Conservation (phyloP, 1,140 invertebrate genomes). For the Stegodyphus mimosarum region DNA sequence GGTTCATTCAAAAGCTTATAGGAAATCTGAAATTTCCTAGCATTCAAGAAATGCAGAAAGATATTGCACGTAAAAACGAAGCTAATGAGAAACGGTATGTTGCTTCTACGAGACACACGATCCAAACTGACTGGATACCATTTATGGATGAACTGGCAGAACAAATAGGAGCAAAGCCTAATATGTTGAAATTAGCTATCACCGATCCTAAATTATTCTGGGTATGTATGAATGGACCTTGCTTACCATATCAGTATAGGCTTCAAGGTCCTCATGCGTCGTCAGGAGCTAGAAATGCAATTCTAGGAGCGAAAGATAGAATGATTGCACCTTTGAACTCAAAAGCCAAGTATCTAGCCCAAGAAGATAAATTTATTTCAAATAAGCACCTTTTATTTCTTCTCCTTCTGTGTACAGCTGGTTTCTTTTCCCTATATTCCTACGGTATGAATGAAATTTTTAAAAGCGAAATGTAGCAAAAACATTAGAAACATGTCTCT, state of each 20-base stretch:
- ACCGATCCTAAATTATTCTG: conserved; percentile 67
- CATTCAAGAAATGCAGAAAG: conserved; percentile 58
- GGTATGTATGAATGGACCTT: conserved; percentile 67
- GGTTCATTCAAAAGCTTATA: conserved; percentile 64
- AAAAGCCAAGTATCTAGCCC: background rate
- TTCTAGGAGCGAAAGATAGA: conserved; percentile 63
- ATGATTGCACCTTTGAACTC: conserved; percentile 45
- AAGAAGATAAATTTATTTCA: conserved; percentile 1
- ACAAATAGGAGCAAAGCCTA: conserved; percentile 66
- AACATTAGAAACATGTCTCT: too few relatives aligned
- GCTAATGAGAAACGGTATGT: conserved; percentile 52
- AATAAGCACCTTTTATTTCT: background rate
- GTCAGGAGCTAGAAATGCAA: conserved; percentile 68
- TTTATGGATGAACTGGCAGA: conserved; percentile 68
- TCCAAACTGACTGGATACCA: conserved; percentile 68
- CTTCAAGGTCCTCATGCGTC: conserved; percentile 69
- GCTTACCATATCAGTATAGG: conserved; percentile 71
- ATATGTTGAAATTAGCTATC: conserved; percentile 65
- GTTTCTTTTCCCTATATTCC: background rate
- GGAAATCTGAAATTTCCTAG: conserved; percentile 60
- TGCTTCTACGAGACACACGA: conserved; percentile 66
- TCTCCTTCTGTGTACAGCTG: background rate
- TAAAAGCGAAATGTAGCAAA: too few relatives aligned
- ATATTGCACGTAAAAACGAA: conserved; percentile 58
- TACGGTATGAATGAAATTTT: too few relatives aligned